These are phyloP conservation scores for Drosophila orena DNA, from an alignment of 1,140 invertebrate species.

Conservation along the genomic window DNA sequence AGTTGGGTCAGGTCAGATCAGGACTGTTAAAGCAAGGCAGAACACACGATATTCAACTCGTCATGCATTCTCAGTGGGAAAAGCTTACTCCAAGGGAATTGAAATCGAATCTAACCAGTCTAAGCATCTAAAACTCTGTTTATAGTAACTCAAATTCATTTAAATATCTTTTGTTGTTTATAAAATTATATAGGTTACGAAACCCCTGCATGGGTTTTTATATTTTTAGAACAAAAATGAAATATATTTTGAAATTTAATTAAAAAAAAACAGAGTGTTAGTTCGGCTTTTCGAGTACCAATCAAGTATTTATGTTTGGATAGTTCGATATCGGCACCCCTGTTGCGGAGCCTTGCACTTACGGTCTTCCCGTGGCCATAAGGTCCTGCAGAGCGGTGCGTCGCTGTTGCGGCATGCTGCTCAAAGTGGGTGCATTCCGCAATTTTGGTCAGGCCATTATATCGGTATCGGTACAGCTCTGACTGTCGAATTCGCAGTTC, in stretches of 20 bases:
- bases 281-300: background rate
- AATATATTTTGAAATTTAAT: too few relatives aligned
- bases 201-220: too few relatives aligned
- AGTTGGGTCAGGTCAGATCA: constrained; percentile 19
- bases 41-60: constrained; percentile 82
- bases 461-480: constrained; percentile 93
- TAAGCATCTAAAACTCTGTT: background rate
- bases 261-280: too few relatives aligned
- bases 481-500: constrained; percentile 92
- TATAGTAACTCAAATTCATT: background rate
- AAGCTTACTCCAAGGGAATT: constrained; percentile 21
- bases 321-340: constrained; percentile 19
- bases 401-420: constrained; percentile 88
- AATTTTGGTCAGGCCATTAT: constrained; percentile 91
- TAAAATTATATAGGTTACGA: background rate
- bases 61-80: constrained; percentile 66
- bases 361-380: constrained; percentile 84
- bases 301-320: background rate
- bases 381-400: constrained; percentile 73
- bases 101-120: constrained; percentile 8
- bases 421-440: constrained; percentile 94
- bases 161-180: too few relatives aligned
- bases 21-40: constrained; percentile 25
- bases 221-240: too few relatives aligned
- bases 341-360: constrained; percentile 56